phyloP scores from a whole-genome alignment of 1,140 invertebrate species.

The Goniozus legneri region DNA sequence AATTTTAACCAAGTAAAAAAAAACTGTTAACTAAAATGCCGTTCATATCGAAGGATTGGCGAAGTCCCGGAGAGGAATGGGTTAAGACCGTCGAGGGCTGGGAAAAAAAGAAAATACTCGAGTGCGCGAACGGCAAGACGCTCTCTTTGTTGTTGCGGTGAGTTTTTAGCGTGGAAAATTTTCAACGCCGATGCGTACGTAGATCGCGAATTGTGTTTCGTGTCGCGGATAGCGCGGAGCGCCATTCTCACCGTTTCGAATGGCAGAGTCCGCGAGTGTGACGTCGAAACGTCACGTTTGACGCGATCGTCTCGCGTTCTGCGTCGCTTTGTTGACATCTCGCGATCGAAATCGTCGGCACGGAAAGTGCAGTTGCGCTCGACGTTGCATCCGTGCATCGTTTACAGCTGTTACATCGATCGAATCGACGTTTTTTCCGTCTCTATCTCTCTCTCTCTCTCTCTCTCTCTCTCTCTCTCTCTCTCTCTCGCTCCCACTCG shows the following conservation, averaged over 20 bases:
- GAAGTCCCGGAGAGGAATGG: slow-evolving; percentile 96
- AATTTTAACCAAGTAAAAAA: no score
- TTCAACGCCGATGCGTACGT: no score
- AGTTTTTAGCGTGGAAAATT: no score
- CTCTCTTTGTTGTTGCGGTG: slow-evolving; percentile 48
- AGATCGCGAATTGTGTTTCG: no score
- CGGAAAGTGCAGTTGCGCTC: no score
- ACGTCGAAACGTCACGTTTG: slow-evolving; percentile 3
- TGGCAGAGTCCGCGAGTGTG: no score
- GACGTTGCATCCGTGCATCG: neutral
- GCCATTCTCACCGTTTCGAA: no score
- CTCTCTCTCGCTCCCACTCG: no score
- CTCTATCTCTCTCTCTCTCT: slow-evolving; percentile 13
- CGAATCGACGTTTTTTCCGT: slow-evolving; percentile 25
- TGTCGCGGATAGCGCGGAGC: no score
- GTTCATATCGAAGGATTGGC: slow-evolving; percentile 90
- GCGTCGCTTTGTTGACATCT: no score
- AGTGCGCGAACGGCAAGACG: slow-evolving; percentile 63
- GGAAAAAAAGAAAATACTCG: slow-evolving; percentile 91
- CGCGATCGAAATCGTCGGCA: no score
- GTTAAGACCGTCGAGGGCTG: slow-evolving; percentile 95
- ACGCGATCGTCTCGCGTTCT: slow-evolving; percentile 10
- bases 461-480: slow-evolving; percentile 12
- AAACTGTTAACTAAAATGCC: no score
- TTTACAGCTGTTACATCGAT: slow-evolving; percentile 49